Base-by-base conservation (phyloP, 2,797 vertebrate genomes). In the Cheracebus regulus region DNA sequence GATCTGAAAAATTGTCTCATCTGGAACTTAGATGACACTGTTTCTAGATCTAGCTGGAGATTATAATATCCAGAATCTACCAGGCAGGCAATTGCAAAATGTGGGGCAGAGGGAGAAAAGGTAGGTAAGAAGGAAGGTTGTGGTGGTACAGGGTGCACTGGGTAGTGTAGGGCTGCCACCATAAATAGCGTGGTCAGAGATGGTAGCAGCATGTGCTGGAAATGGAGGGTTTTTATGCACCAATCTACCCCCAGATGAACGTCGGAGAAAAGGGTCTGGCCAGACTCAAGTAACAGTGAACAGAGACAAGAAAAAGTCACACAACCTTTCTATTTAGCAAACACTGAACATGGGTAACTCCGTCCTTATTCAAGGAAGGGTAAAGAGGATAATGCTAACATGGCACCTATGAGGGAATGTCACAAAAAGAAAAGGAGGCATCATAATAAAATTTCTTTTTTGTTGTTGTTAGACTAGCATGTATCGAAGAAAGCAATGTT, bases 401-500 rank as follows among this genome's bases (percentile, higher is more conserved):
- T 33, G 41, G 33, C 19, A 33, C 19, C 52, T 58, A 50, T 33
- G 76, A 41, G 64, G 30, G 72, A 73, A 81, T 19, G 73, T 41
- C 36, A 81, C 5, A 50, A 88, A 52, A 81, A 88, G 50, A 48
- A 81, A 50, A 76, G 26, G 5, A 52, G 30, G 39, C 19, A 50
- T 61, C 67, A 33, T 39, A 46, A 48, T 58, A 36, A 41, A 57
- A 85, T 58, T 64, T 33, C 14, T 64, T 7, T 55, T 55, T 55
- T 22, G 20, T 55, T 55, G 20, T 55, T 98, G 98, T 98, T 98
- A 98, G 98, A 98, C 97, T 97, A 98, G 97, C 95, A 98, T 98
- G 98, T 98, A 98, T 98, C 98, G 98, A 97, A 97, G 97, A 97
- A 98, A 97, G 93, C 91, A 99, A 98, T 98, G 98, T 97, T 98